Conservation (phyloP, 2,113 vertebrate species). For the Strix uralensis region DNA sequence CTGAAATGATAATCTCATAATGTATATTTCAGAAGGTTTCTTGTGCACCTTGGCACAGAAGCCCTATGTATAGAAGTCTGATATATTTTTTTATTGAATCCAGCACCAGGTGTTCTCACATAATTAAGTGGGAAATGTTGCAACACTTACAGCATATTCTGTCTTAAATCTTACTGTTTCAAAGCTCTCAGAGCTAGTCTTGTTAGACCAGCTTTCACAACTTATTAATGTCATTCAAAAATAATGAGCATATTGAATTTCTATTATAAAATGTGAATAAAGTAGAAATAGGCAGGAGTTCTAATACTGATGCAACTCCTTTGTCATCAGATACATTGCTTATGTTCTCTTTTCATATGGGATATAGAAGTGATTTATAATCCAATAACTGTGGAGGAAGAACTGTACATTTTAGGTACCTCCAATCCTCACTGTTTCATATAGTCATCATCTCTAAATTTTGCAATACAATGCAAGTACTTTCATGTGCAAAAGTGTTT, state of each 20-base stretch:
- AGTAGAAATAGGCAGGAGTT: not conserved
- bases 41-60: not conserved
- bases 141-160: not conserved
- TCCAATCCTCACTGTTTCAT: not conserved
- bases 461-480: not conserved
- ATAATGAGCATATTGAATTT: conserved; percentile 23
- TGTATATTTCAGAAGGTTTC: not conserved
- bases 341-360: not conserved
- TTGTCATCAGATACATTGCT: not conserved
- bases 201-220: conserved; percentile 19
- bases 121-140: conserved; percentile 15
- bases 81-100: not conserved
- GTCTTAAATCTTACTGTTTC: not conserved
- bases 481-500: not conserved
- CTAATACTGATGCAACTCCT: not conserved
- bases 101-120: not conserved
- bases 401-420: not conserved
- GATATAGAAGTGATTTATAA: not conserved
- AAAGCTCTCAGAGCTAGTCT: not conserved
- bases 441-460: not conserved
- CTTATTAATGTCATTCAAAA: conserved; percentile 41
- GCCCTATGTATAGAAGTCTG: not conserved
- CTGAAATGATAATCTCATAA: not conserved
- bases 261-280: conserved; percentile 8
- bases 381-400: not conserved